phyloP scores from a whole-genome alignment of 64 coral and sea anemone species.

The Montipora efflorescens region DNA sequence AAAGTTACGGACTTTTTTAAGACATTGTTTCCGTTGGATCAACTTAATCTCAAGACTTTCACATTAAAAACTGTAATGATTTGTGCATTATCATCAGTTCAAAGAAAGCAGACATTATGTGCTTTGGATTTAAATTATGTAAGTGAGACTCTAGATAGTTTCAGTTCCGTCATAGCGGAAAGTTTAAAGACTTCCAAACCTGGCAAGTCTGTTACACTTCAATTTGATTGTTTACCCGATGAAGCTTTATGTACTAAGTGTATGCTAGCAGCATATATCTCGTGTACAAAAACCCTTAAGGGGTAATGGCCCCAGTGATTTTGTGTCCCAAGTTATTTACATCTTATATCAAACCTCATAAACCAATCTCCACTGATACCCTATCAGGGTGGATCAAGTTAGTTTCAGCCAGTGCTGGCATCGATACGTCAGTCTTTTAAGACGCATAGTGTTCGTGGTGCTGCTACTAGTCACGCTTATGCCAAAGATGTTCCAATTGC shows the following conservation, averaged over 20 bases:
- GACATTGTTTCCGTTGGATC: slow-evolving; percentile 77
- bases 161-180: slow-evolving; percentile 62
- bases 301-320: background rate
- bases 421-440: background rate
- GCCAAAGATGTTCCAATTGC: background rate
- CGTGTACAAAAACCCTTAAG: background rate
- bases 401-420: background rate
- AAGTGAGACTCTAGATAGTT: background rate
- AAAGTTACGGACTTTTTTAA: slow-evolving; percentile 37
- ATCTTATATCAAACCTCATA: background rate
- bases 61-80: slow-evolving; percentile 86
- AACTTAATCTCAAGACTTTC: slow-evolving; percentile 65
- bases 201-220: slow-evolving; percentile 23
- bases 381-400: background rate
- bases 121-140: slow-evolving; percentile 61
- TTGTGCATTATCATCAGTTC: slow-evolving; percentile 83
- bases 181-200: slow-evolving; percentile 75
- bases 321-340: background rate
- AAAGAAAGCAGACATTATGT: slow-evolving; percentile 37
- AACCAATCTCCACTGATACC: background rate
- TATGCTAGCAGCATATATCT: background rate
- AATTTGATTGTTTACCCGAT: background rate
- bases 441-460: background rate
- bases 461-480: background rate
- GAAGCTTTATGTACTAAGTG: background rate